Percentiles rank a stretch among this genome's conserved stretches.
phyloP scores from a whole-genome alignment of 2,113 vertebrate species.

The Ctenomys sociabilis region DNA sequence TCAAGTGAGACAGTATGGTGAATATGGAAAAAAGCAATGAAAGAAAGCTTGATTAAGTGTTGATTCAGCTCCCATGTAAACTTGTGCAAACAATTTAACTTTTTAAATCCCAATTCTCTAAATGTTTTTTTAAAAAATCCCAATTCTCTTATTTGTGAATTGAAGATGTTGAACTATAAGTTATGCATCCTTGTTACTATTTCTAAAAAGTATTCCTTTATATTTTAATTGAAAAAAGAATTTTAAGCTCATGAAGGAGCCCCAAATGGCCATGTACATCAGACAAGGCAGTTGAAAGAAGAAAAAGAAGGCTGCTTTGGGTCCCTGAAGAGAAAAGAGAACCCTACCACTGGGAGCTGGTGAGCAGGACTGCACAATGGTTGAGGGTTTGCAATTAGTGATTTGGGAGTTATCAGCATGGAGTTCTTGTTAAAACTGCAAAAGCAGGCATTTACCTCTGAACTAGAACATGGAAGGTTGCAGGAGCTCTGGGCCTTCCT shows the following conservation, averaged over 20 bases:
- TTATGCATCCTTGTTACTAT: not conserved
- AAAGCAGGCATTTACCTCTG: not conserved
- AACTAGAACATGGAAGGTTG: not conserved
- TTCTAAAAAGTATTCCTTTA: not conserved
- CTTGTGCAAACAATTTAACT: not conserved
- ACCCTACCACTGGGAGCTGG: not conserved
- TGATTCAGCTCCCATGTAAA: not conserved
- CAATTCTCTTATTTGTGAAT: not conserved
- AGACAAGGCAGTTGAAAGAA: not conserved
- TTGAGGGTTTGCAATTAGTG: not conserved
- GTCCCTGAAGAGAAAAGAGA: not conserved
- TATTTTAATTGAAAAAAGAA: conserved; percentile 26
- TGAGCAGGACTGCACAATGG: not conserved
- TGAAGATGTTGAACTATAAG: conserved; percentile 15
- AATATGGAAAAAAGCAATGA: not conserved
- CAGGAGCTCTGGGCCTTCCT: not conserved
- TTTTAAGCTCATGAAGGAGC: not conserved
- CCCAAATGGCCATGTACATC: not conserved
- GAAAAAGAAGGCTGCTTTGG: not conserved
- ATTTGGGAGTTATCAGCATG: not conserved
- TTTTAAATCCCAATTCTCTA: not conserved
- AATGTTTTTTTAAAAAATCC: not conserved
- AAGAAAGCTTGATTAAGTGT: not conserved
- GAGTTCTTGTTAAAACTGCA: not conserved
- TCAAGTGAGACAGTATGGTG: not conserved